A percentile compares a stretch with the other conserved stretches of the same genome.
Conservation (phyloP, 2,113 vertebrate genomes). For the Syngnathoides biaculeatus region DNA sequence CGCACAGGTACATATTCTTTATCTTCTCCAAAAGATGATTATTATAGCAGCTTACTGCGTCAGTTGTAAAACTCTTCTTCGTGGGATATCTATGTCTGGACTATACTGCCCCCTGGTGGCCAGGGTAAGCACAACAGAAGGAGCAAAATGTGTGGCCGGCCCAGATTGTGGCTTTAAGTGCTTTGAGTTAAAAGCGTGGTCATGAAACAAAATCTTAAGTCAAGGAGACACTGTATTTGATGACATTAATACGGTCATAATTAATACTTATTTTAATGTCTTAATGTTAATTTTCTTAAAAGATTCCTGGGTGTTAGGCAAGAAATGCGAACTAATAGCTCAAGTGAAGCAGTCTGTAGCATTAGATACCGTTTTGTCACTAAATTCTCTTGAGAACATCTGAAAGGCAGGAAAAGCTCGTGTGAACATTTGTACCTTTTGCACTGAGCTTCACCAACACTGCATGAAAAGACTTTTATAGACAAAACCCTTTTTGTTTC, state of each 20-base stretch:
- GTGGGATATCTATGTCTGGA: background rate
- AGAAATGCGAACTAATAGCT: background rate
- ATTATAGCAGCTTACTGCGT: background rate
- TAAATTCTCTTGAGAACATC: background rate
- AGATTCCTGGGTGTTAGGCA: background rate
- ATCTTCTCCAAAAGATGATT: background rate
- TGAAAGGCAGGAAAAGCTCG: constrained; percentile 3
- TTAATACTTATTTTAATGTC: background rate
- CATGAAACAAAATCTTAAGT: background rate
- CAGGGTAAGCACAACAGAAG: background rate
- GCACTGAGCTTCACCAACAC: constrained; percentile 28
- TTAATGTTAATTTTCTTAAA: background rate
- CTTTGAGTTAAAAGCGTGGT: background rate
- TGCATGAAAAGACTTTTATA: constrained; percentile 32
- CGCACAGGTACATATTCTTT: background rate
- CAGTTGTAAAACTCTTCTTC: background rate
- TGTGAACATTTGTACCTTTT: constrained; percentile 28
- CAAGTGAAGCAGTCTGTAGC: background rate
- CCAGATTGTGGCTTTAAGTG: background rate
- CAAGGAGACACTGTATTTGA: background rate
- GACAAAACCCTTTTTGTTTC: constrained; percentile 41
- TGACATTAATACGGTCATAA: background rate
- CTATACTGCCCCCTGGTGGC: background rate
- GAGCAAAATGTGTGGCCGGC: background rate
- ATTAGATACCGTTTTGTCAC: background rate